Base-by-base conservation (phyloP, 2,888 invertebrate genomes). In the Nebria brevicollis region DNA sequence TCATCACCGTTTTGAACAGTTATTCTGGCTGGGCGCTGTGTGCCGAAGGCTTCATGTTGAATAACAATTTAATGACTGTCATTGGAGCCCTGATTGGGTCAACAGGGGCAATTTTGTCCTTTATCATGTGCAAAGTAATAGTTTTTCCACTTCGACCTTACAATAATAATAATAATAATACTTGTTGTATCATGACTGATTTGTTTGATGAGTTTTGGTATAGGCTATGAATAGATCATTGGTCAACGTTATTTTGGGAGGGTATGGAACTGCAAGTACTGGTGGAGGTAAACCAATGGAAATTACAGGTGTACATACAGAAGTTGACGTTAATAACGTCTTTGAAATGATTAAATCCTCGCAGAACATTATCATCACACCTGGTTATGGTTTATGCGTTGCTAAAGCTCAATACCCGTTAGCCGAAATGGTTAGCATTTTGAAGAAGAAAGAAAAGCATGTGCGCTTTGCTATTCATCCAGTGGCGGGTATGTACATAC, bases 11-110 rank as follows among this genome's bases (percentile, higher is more conserved):
- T 11, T 90, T 97, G 72, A 97, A 97, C 92, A 95, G 95, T 87
- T 97, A 97, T 90, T 96, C 96, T 0, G 97, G 97, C 72, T 97
- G 97, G 97, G 97, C 97, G 26, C 90, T 97, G 82, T 97, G 97
- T 89, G 97, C 97, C 8, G 97, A 97, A 90, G 97, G 97, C 64
- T 97, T 97, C 90, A 97, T 97, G 97, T 20, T 20, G 20, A 20
- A 20, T 20, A 20, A 20, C 20, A 20, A 20, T 20, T 20, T 20
- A 20, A 20, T 20, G 20, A 20, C 20, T 20, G 20, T 20, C 20
- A 20, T 20, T 20, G 20, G 20, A 20, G 20, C 20, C 20, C 20
- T 20, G 20, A 20, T 20, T 20, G 20, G 20, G 20, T 20, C 20
- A 20, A 20, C 20, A 20, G 20, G 20, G 20, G 20, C 20, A 20